These are phyloP conservation scores for Sphaerophoria taeniata DNA, from an alignment of 2,888 invertebrate genomes.

Conservation along the genomic window DNA sequence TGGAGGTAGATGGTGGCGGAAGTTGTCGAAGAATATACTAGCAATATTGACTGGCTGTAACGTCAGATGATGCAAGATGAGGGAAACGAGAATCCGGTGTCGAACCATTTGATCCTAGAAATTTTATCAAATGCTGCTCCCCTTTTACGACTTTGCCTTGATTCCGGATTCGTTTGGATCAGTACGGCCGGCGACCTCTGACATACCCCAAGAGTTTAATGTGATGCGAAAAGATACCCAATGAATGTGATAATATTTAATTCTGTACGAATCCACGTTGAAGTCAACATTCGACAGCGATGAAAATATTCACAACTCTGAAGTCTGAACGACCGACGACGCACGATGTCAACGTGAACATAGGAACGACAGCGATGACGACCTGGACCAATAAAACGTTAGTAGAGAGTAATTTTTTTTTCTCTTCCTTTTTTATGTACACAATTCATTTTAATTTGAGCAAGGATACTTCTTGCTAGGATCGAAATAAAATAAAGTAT, in stretches of 20 bases:
- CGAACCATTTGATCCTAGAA: constrained; percentile 67
- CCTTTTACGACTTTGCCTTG: constrained; percentile 44
- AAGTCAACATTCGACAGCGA: constrained; percentile 3
- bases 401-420: constrained; percentile 7
- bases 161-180: constrained; percentile 23
- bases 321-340: background rate
- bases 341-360: background rate
- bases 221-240: constrained; percentile 36
- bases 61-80: background rate
- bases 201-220: constrained; percentile 20
- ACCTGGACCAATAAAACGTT: constrained; percentile 18
- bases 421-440: constrained; percentile 3
- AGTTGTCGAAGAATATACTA: constrained; percentile 12
- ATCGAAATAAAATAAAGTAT: background rate
- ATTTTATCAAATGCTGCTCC: constrained; percentile 66
- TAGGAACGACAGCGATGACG: constrained; percentile 2
- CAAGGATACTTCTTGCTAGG: constrained; percentile 16
- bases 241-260: constrained; percentile 42
- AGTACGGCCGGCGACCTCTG: constrained; percentile 7
- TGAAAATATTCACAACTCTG: background rate
- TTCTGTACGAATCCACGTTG: background rate
- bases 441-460: constrained; percentile 62
- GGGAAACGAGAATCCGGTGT: constrained; percentile 29
- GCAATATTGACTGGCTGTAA: constrained; percentile 11
- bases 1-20: background rate